Evolutionary conservation across 2,113 vertebrate species (phyloP), one percentile per base, ranked within the genome.

Genomic region (Todiramphus saurophagus): DNA sequence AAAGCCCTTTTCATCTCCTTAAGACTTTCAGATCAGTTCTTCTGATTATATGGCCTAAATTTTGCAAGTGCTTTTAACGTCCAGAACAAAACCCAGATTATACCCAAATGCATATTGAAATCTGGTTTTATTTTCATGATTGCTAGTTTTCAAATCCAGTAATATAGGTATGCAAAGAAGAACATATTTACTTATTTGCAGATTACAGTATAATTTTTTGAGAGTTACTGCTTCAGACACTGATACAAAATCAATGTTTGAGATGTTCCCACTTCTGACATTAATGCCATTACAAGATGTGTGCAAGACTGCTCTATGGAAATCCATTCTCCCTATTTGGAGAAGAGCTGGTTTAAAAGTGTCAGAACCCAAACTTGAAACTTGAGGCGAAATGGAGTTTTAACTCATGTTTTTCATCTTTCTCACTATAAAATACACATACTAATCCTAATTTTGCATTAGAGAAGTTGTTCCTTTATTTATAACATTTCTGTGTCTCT

Each of bases 1-100:
- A 44, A 86, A 94, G 12, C 59, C 53, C 20, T 83, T 92, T 94
- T 84, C 62, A 93, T 94, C 79, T 94, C 51, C 77, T 87, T 89
- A 69, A 90, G 84, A 56, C 21, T 94, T 86, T 89, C 44, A 89
- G 51, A 83, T 89, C 73, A 74, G 50, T 69, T 43, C 20, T 89
- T 81, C 51, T 94, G 89, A 96, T 92, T 89, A 83, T 15, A 78
- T 70, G 16, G 13, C 41, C 81, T 89, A 72, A 80, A 90, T 90
- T 88, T 93, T 94, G 18, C 64, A 81, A 83, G 69, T 68, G 46
- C 60, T 89, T 84, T 95, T 93, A 50, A 51, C 55, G n/a, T 84
- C 44, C 43, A 87, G 58, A 81, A 15, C 55, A 91, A 89, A 89
- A 43, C 25, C 16, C n/a, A 44, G 48, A 95, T 91, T 80, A 85